phyloP scores from a whole-genome alignment of 2,888 invertebrate species.

The Drosophila prostipennis region DNA sequence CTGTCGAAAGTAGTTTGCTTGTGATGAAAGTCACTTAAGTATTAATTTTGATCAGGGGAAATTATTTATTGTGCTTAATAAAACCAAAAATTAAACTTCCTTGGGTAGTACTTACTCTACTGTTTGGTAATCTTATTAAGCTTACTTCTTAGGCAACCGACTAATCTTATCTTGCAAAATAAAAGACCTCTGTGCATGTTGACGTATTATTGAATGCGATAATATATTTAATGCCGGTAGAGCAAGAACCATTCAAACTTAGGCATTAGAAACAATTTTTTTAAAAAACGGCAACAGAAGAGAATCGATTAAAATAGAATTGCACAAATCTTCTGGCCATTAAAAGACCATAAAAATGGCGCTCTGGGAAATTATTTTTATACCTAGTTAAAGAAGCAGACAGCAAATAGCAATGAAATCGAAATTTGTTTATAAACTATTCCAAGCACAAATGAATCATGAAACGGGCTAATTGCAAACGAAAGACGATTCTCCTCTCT shows the following conservation, averaged over 20 bases:
- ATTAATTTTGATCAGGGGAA: background rate
- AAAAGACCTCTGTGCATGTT: background rate
- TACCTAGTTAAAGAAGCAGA: background rate
- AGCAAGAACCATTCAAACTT: background rate
- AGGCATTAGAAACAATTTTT: no score
- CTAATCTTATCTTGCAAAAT: background rate
- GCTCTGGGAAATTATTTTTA: conserved; percentile 15
- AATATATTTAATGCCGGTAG: background rate
- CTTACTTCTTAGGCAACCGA: background rate
- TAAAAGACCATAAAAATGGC: conserved; percentile 27
- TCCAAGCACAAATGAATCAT: conserved; percentile 27
- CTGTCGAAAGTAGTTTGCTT: conserved; percentile 1
- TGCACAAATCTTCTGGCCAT: conserved; percentile 34
- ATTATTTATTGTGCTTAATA: background rate
- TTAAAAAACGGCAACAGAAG: background rate
- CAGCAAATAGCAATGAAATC: conserved; percentile 10
- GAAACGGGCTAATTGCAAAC: background rate
- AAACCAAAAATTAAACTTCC: background rate
- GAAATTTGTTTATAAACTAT: conserved; percentile 33
- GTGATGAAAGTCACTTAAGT: conserved; percentile 8
- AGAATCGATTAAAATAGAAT: conserved; percentile 25
- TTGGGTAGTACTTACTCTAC: background rate
- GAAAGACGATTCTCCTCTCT: no score
- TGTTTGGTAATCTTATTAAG: background rate
- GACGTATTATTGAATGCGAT: background rate